Percentiles rank a stretch among this genome's conserved stretches.
phyloP scores from a whole-genome alignment of 2,888 invertebrate species.

The Ochropleura leucogaster region DNA sequence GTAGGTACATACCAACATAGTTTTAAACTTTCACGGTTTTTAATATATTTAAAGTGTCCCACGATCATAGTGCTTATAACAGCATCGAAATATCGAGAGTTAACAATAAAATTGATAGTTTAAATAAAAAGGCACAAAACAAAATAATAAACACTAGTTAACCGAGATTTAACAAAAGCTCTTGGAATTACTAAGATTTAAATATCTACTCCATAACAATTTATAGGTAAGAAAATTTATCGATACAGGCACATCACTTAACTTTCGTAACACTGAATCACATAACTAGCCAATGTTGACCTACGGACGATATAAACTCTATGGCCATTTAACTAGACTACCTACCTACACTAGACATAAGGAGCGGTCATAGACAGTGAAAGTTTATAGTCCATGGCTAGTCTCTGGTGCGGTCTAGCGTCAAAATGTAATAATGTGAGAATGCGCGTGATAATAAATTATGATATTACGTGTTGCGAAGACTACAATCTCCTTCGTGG shows the following conservation, averaged over 20 bases:
- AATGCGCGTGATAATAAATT: conserved; percentile 34
- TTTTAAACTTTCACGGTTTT: too few relatives aligned
- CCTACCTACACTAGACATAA: conserved; percentile 3
- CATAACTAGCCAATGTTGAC: conserved; percentile 37
- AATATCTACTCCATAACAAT: neutral
- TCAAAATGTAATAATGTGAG: conserved; percentile 36
- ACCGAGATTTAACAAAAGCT: too few relatives aligned
- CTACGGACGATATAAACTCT: conserved; percentile 35
- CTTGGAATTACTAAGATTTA: neutral
- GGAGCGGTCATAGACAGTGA: conserved; percentile 50
- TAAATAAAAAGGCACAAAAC: too few relatives aligned
- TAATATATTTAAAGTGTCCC: too few relatives aligned
- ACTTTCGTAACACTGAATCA: conserved; percentile 48
- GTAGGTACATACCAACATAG: too few relatives aligned
- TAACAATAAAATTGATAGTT: too few relatives aligned
- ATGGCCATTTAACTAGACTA: conserved; percentile 46
- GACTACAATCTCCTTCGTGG: conserved; percentile 29
- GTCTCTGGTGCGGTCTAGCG: conserved; percentile 22
- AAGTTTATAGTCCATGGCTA: conserved; percentile 38
- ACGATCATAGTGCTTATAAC: too few relatives aligned
- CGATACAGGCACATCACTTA: conserved; percentile 45
- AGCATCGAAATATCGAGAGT: too few relatives aligned
- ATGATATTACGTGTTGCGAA: conserved; percentile 21
- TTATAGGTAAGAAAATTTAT: neutral
- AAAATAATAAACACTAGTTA: too few relatives aligned